A percentile compares a stretch with the other conserved stretches of the same genome.
These are phyloP conservation scores for Meleagris gallopavo DNA, from an alignment of 2,113 vertebrate genomes.

Conservation along the genomic window DNA sequence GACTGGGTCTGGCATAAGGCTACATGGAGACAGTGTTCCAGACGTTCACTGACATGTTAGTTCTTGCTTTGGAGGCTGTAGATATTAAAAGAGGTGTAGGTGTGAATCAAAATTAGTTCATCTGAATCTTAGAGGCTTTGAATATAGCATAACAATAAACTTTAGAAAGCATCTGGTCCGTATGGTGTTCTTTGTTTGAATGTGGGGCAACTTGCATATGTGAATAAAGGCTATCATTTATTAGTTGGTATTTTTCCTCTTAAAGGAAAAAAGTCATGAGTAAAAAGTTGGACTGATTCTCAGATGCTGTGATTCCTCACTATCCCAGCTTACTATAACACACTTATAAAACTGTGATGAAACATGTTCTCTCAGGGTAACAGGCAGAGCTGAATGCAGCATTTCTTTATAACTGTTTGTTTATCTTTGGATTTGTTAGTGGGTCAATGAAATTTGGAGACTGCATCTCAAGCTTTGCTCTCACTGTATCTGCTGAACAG, in stretches of 20 bases:
- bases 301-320: background rate
- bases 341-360: accelerated
- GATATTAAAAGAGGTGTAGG: background rate
- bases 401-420: background rate
- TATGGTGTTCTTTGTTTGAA: background rate
- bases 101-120: background rate
- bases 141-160: background rate
- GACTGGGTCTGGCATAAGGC: background rate
- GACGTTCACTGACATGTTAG: accelerated
- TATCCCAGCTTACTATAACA: accelerated
- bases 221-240: background rate
- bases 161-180: background rate
- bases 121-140: background rate
- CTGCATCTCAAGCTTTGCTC: background rate
- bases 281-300: background rate
- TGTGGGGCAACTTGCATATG: accelerated
- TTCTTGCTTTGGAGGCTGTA: accelerated
- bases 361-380: background rate
- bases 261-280: background rate
- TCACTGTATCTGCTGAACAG: background rate
- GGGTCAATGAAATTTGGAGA: background rate
- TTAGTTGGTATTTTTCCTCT: background rate
- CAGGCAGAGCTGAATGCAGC: background rate
- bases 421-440: background rate
- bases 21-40: background rate